These are phyloP conservation scores for Xiphophorus couchianus DNA, from an alignment of 2,113 vertebrate genomes.

Conservation along the genomic window DNA sequence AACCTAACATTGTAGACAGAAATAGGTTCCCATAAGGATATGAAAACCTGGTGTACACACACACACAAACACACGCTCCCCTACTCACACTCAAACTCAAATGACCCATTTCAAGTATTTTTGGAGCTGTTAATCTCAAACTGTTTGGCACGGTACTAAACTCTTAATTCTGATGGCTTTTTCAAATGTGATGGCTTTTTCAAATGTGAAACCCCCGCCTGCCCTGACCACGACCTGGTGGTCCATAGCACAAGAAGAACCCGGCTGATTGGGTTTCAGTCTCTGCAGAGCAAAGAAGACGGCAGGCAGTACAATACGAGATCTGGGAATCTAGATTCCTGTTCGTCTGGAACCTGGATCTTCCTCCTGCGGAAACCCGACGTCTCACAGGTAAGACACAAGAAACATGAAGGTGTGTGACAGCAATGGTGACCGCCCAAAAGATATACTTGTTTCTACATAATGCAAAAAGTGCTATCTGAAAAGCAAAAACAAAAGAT, in stretches of 20 bases:
- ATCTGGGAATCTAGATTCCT: constrained; percentile 48
- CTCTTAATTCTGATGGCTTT: constrained; percentile 57
- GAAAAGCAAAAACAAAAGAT: no score
- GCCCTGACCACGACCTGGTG: constrained; percentile 15
- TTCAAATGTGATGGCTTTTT: constrained; percentile 62
- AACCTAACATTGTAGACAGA: no score
- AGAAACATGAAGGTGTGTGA: constrained; percentile 9
- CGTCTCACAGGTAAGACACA: constrained; percentile 68
- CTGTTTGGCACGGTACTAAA: constrained; percentile 62
- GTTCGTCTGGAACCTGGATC: constrained; percentile 38
- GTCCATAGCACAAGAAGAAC: constrained; percentile 55
- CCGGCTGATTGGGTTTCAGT: constrained; percentile 73
- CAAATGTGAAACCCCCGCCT: constrained; percentile 60
- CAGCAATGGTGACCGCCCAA: not conserved
- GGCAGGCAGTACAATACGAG: constrained; percentile 51
- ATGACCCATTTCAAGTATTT: constrained; percentile 60
- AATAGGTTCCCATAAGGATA: no score
- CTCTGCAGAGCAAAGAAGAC: constrained; percentile 63
- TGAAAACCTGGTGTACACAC: constrained; percentile 1
- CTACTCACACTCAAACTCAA: constrained; percentile 3
- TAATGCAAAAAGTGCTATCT: constrained; percentile 31
- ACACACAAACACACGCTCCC: not conserved
- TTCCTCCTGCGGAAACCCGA: constrained; percentile 53
- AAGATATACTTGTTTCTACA: not conserved
- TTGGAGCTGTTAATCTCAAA: constrained; percentile 67